These are phyloP conservation scores for Seriola rivoliana DNA, from an alignment of 2,113 vertebrate species.

Conservation along the genomic window DNA sequence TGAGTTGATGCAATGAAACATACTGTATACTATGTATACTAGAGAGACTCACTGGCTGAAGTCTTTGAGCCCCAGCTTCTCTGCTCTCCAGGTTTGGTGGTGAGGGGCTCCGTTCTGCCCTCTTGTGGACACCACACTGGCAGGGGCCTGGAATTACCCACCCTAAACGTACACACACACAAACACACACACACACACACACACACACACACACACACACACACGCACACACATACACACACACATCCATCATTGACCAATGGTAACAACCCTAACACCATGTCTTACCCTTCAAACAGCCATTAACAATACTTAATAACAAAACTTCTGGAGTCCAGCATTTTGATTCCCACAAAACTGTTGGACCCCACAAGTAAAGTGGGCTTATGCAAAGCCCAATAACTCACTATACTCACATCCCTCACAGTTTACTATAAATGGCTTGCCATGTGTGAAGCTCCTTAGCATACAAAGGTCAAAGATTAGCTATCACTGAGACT, in stretches of 20 bases:
- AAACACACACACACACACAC: no score
- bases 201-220: no score
- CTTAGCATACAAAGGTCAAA: conserved; percentile 53
- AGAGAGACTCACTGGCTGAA: conserved; percentile 48
- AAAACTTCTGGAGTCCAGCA: no score
- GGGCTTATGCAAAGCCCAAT: background rate
- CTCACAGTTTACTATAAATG: background rate
- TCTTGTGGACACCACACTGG: conserved; percentile 67
- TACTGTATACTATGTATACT: no score
- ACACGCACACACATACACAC: no score
- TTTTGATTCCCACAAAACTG: no score
- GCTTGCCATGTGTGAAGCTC: background rate
- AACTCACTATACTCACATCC: background rate
- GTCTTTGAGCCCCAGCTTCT: conserved; percentile 41
- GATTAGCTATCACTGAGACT: conserved; percentile 41
- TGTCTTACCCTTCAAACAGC: no score
- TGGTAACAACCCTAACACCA: no score
- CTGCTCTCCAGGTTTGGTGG: conserved; percentile 39
- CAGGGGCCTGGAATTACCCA: conserved; percentile 37
- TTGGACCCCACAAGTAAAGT: no score
- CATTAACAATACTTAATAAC: no score
- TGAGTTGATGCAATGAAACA: background rate
- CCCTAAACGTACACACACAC: conserved; percentile 41
- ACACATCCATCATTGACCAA: no score
- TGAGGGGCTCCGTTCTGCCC: conserved; percentile 54